These are phyloP conservation scores for Isoperla grammatica DNA, from an alignment of 2,888 invertebrate genomes.

Conservation along the genomic window DNA sequence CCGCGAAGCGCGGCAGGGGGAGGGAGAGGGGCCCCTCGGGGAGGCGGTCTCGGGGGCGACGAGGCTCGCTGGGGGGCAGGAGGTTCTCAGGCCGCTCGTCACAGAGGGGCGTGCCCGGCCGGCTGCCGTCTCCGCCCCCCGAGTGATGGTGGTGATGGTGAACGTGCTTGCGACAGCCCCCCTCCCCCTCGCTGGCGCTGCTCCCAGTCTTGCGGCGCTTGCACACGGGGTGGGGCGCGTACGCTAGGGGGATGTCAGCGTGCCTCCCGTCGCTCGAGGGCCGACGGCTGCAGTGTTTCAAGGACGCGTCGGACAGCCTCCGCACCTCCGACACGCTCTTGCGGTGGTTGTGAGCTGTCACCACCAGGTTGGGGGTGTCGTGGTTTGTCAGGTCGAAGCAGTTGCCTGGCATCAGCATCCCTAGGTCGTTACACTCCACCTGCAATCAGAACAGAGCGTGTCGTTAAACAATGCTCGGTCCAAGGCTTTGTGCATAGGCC, in stretches of 20 bases:
- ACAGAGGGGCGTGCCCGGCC: conserved; percentile 80
- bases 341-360: conserved; percentile 29
- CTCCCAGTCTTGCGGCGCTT: conserved; percentile 51
- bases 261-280: conserved; percentile 48
- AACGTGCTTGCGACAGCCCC: conserved; percentile 34
- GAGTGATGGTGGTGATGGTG: conserved; percentile 46
- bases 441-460: too few relatives aligned
- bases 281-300: conserved; percentile 43
- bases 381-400: conserved; percentile 5
- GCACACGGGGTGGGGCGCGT: conserved; percentile 47
- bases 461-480: too few relatives aligned
- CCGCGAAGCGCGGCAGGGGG: conserved; percentile 84
- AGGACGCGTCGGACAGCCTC: conserved; percentile 47
- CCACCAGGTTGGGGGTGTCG: conserved; percentile 16
- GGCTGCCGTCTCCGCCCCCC: conserved; percentile 58
- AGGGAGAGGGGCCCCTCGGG: conserved; percentile 68
- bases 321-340: conserved; percentile 44
- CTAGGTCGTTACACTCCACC: conserved; percentile 33
- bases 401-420: conserved; percentile 41
- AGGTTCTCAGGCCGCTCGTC: conserved; percentile 74
- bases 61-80: conserved; percentile 69
- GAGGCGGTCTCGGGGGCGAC: conserved; percentile 60
- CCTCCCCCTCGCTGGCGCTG: conserved; percentile 34
- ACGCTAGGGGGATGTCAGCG: conserved; percentile 32
- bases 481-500: too few relatives aligned